Conservation (phyloP, 2,888 invertebrate species). For the Hemaris fuciformis region DNA sequence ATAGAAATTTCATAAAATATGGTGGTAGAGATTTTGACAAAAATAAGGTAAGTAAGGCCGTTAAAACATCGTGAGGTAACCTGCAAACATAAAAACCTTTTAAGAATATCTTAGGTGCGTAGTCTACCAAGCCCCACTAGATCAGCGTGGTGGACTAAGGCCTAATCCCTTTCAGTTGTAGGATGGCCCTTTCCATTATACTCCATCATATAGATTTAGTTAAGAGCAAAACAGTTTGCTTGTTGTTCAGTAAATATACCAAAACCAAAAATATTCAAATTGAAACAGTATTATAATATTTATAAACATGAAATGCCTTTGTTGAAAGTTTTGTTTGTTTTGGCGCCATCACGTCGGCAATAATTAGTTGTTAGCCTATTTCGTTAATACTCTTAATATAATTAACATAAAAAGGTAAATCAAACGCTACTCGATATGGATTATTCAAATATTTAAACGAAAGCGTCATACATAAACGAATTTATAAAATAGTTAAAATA, state of each 20-base stretch:
- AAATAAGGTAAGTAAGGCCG: no score
- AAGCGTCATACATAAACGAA: constrained; percentile 51
- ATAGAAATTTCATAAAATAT: no score
- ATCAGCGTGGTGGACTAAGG: no score
- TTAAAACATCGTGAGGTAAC: no score
- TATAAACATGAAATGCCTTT: constrained; percentile 8
- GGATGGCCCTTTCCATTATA: no score
- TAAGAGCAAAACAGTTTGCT: neutral
- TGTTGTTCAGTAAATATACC: neutral
- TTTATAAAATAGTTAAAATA: constrained; percentile 65
- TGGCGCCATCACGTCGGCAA: constrained; percentile 25
- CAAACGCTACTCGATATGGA: constrained; percentile 53
- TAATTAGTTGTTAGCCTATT: constrained; percentile 47
- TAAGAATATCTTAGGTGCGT: no score
- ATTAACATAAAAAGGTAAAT: constrained; percentile 64
- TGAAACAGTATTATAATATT: constrained; percentile 5
- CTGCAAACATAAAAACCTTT: no score
- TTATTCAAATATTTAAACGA: constrained; percentile 65
- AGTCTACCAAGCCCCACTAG: no score
- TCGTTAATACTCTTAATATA: constrained; percentile 40
- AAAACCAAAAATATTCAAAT: neutral
- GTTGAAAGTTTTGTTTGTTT: constrained; percentile 20
- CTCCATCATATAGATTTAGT: neutral
- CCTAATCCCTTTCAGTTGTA: no score
- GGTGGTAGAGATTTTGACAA: no score